phyloP scores from a whole-genome alignment of 2,113 vertebrate species.

The Crotalus helleri region DNA sequence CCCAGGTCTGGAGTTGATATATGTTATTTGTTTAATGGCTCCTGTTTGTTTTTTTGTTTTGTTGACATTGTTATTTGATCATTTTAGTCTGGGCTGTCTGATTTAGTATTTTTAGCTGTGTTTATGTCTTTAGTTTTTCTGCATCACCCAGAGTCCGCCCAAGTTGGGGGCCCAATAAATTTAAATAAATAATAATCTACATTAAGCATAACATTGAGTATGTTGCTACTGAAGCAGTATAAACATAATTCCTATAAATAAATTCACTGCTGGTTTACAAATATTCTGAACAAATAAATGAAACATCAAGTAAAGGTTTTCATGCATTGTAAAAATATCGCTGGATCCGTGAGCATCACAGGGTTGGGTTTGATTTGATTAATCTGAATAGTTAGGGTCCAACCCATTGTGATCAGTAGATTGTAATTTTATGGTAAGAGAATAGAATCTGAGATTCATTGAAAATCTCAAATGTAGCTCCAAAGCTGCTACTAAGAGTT shows the following conservation, averaged over 20 bases:
- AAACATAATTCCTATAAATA: not conserved
- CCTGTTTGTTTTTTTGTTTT: not conserved
- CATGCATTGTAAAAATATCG: not conserved
- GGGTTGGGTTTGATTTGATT: not conserved
- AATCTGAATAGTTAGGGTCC: not conserved
- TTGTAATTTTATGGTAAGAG: not conserved
- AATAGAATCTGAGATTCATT: not conserved
- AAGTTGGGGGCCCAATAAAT: not conserved
- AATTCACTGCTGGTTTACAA: not conserved
- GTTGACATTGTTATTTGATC: not conserved
- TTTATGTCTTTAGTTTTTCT: not conserved
- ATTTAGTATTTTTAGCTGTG: not conserved
- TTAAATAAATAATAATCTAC: not conserved
- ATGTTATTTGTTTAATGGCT: not conserved
- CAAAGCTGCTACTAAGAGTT: not conserved
- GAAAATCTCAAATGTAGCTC: not conserved
- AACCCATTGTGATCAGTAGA: not conserved
- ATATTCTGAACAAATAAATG: not conserved
- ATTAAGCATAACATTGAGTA: not conserved
- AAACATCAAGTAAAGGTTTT: not conserved
- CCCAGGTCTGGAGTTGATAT: not conserved
- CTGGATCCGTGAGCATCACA: not conserved
- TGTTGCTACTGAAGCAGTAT: not conserved
- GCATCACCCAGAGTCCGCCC: not conserved
- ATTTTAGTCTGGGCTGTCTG: not conserved